Conservation (phyloP, 53 echinoderm and acorn worm genomes). For the Holothuria scabra region DNA sequence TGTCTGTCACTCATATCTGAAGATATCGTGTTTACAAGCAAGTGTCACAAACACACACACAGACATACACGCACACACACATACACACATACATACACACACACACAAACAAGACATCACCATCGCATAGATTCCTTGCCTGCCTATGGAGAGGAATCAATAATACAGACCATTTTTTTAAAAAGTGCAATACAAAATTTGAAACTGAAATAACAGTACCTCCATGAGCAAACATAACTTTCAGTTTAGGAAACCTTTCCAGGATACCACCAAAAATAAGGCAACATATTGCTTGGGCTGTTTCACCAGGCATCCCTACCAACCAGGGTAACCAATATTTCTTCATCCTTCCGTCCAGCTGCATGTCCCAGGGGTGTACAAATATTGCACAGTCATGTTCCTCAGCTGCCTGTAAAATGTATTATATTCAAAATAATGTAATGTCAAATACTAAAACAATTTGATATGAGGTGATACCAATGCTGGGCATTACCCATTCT, state of each 20-base stretch:
- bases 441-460: too few relatives aligned
- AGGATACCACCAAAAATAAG: constrained; percentile 96
- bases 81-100: too few relatives aligned
- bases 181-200: neutral
- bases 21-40: too few relatives aligned
- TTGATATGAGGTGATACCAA: too few relatives aligned
- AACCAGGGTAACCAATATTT: constrained; percentile 99
- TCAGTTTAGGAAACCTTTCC: constrained; percentile 93
- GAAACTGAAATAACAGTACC: constrained; percentile 40
- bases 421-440: neutral
- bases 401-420: constrained; percentile 81
- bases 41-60: too few relatives aligned
- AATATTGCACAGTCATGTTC: constrained; percentile 85
- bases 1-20: too few relatives aligned
- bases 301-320: constrained; percentile 98
- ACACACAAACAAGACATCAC: too few relatives aligned
- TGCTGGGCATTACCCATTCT: too few relatives aligned
- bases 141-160: too few relatives aligned
- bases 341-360: constrained; percentile 92
- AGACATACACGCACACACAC: too few relatives aligned
- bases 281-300: constrained; percentile 87
- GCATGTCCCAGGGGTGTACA: constrained; percentile 98
- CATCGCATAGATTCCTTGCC: too few relatives aligned
- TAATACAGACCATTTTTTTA: neutral
- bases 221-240: constrained; percentile 98